Percentiles rank a stretch among this genome's conserved stretches.
These are phyloP conservation scores for Manduca sexta DNA, from an alignment of 1,140 invertebrate genomes.

Conservation along the genomic window DNA sequence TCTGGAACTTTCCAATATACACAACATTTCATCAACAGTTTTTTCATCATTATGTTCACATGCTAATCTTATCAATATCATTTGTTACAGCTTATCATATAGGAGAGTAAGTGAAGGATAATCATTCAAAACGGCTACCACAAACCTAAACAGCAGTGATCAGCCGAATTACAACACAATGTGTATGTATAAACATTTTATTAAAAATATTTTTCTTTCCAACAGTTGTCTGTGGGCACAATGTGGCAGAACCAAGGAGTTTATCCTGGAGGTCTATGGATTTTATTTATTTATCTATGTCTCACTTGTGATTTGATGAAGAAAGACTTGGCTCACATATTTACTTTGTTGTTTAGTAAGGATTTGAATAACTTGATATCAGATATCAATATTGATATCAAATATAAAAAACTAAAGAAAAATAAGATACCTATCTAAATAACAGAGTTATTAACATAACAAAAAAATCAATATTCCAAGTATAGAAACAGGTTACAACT, in stretches of 20 bases:
- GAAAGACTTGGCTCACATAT: no score
- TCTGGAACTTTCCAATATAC: no score
- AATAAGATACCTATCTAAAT: no score
- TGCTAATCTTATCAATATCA: neutral
- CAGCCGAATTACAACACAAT: constrained; percentile 66
- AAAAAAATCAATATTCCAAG: no score
- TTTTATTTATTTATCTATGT: constrained; percentile 15
- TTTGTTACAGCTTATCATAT: constrained; percentile 5
- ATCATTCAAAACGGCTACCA: constrained; percentile 49
- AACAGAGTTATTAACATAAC: no score
- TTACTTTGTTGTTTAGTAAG: no score
- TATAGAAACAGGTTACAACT: no score
- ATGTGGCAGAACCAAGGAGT: constrained; percentile 69
- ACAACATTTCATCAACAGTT: no score
- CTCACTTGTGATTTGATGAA: no score
- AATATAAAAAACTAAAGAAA: no score
- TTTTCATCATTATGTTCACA: neutral
- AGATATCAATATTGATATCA: no score
- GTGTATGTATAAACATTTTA: constrained; percentile 63
- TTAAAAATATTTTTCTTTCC: constrained; percentile 36
- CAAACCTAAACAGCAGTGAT: constrained; percentile 49
- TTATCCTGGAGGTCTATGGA: constrained; percentile 56
- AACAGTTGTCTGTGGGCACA: constrained; percentile 43
- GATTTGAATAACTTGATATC: no score
- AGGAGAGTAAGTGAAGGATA: constrained; percentile 30